These are phyloP conservation scores for Apodemus sylvaticus DNA, from an alignment of 2,113 vertebrate genomes.

Conservation along the genomic window DNA sequence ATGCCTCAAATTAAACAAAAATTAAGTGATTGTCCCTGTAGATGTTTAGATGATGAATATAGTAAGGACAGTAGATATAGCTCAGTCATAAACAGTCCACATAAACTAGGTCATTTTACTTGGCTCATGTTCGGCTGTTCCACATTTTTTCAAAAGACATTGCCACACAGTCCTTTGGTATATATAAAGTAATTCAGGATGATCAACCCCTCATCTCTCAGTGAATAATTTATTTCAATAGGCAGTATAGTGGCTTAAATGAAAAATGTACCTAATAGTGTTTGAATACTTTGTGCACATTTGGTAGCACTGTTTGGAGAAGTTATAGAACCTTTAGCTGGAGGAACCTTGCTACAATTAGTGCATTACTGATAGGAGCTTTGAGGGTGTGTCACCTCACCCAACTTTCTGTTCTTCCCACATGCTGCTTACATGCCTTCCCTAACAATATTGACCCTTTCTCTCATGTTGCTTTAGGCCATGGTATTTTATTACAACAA, in stretches of 20 bases:
- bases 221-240: not conserved
- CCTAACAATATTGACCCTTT: not conserved
- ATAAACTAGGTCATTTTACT: not conserved
- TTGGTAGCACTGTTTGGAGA: not conserved
- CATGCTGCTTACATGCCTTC: not conserved
- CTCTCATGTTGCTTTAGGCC: not conserved
- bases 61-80: not conserved
- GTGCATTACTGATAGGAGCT: not conserved
- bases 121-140: not conserved
- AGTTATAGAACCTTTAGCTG: not conserved
- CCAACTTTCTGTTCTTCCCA: not conserved
- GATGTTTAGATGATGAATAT: not conserved
- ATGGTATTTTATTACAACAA: not conserved
- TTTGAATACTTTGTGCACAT: not conserved
- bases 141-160: not conserved
- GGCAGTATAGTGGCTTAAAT: not conserved
- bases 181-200: not conserved
- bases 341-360: not conserved
- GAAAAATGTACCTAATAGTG: not conserved
- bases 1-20: not conserved
- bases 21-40: not conserved
- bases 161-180: not conserved
- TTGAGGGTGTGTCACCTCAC: not conserved
- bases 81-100: not conserved
- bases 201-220: not conserved